A percentile compares a stretch with the other conserved stretches of the same genome.
These are phyloP conservation scores for Cotesia chilonis DNA, from an alignment of 1,140 invertebrate species.

Conservation along the genomic window DNA sequence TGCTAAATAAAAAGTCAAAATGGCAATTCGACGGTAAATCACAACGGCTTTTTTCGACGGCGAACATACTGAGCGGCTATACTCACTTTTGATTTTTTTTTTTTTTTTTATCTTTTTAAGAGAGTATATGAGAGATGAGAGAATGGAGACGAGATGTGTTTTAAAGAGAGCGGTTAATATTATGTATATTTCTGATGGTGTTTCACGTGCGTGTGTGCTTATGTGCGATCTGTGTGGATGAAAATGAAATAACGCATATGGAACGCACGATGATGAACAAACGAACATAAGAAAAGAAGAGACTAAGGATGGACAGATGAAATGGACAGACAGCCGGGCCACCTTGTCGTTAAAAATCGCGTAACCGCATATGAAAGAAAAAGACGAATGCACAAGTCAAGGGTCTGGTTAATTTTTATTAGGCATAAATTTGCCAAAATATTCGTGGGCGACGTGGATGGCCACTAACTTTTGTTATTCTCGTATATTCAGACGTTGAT, in stretches of 20 bases:
- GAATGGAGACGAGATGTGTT: background rate
- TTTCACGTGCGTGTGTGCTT: background rate
- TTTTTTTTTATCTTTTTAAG: background rate
- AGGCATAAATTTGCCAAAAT: slow-evolving; percentile 63
- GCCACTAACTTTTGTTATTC: slow-evolving; percentile 52
- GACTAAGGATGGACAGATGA: background rate
- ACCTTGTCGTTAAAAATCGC: slow-evolving; percentile 57
- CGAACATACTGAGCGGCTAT: background rate
- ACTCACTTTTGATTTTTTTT: background rate
- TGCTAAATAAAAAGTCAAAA: slow-evolving; percentile 27
- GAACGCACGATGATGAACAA: slow-evolving; percentile 6
- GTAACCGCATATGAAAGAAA: slow-evolving; percentile 25
- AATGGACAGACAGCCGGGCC: slow-evolving; percentile 36
- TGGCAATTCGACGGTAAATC: slow-evolving; percentile 56
- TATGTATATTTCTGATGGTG: background rate
- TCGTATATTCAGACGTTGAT: slow-evolving; percentile 1
- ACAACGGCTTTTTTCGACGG: slow-evolving; percentile 44
- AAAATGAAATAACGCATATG: slow-evolving; percentile 20
- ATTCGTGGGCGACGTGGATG: slow-evolving; percentile 59
- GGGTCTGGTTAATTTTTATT: slow-evolving; percentile 63
- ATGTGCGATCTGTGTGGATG: background rate
- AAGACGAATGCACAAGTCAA: slow-evolving; percentile 11
- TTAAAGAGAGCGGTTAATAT: background rate
- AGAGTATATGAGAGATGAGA: background rate
- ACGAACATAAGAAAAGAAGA: background rate